Conservation (phyloP, 2,888 invertebrate genomes). For the Euclidia mi region DNA sequence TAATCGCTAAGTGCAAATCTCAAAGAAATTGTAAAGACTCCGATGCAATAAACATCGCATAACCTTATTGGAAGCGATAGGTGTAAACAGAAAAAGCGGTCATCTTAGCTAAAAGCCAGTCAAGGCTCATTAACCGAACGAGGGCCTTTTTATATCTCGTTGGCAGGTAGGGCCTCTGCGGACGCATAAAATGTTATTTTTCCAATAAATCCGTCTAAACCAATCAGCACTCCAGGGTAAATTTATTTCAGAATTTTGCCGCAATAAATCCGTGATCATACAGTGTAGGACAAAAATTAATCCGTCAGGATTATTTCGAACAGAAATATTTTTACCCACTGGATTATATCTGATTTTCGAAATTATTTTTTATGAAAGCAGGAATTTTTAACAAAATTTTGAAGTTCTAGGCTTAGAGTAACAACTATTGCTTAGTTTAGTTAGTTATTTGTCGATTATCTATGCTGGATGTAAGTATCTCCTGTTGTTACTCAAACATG, state of each 20-base stretch:
- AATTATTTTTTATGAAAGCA: no score
- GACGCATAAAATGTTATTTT: conserved; percentile 31
- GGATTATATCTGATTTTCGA: no score
- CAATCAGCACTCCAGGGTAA: conserved; percentile 23
- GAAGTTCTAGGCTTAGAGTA: no score
- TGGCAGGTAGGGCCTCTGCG: conserved; percentile 21
- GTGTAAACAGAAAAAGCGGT: conserved; percentile 20
- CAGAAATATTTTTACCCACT: no score
- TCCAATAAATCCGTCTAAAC: conserved; percentile 29
- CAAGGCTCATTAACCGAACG: conserved; percentile 37
- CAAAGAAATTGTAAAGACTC: not conserved
- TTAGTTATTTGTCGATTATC: no score
- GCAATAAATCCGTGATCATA: not conserved
- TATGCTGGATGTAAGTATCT: no score
- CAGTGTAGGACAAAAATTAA: no score
- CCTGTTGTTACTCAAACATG: no score
- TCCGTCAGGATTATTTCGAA: no score
- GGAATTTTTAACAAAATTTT: no score
- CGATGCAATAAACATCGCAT: conserved; percentile 1
- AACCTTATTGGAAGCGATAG: conserved; percentile 12
- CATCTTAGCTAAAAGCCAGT: conserved; percentile 47
- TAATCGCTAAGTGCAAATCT: no score
- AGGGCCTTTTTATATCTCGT: conserved; percentile 28
- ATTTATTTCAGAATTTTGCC: conserved; percentile 14
- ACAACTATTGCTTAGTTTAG: no score